Evolutionary conservation across 1,140 invertebrate genomes (phyloP), one percentile per base, ranked within the genome.

Genomic region (Hyles vespertilio): DNA sequence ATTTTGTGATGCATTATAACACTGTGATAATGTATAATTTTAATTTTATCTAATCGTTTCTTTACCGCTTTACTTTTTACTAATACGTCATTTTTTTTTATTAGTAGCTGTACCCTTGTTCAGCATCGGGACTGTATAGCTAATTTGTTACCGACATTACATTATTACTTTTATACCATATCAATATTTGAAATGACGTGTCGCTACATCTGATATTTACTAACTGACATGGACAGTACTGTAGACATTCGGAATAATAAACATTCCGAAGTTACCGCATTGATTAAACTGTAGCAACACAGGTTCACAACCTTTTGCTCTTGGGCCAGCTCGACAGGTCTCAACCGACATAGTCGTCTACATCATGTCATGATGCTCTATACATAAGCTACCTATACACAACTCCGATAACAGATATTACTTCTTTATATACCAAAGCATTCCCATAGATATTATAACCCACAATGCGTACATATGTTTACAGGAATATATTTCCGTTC

Each of bases 291-390:
- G 5, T 63, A 60, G 70, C 69, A 78, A 78, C 67, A 57, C 64
- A 62, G 61, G 67, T 75, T 69, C 67, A 70, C 74, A 78, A 73
- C 65, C 69, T 74, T 68, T 71, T 69, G 75, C 67, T 73, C 73
- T 69, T 66, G 64, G 64, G 63, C 65, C 63, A 74, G 63, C 69
- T 70, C 76, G 67, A 73, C 74, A 65, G 68, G 70, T 74, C 72
- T 75, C 68, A 64, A 70, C 69, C 65, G 67, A 70, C 67, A 70
- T 64, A 72, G 67, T 64, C 63, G 63, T 68, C 58, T 72, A 70
- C 70, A 69, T 74, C 67, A 74, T 67, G 63, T 65, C 57, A 68
- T 70, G 57, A 48, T 48, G 22, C n/a, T n/a, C 22, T 48, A 12
- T 12, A 48, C 6, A 48, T 22, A 48, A n/a, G n/a, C 22, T 12